Percentiles rank a stretch among this genome's conserved stretches.
Evolutionary conservation across 2,113 vertebrate species (phyloP).

Genomic region (Xenopus laevis): DNA sequence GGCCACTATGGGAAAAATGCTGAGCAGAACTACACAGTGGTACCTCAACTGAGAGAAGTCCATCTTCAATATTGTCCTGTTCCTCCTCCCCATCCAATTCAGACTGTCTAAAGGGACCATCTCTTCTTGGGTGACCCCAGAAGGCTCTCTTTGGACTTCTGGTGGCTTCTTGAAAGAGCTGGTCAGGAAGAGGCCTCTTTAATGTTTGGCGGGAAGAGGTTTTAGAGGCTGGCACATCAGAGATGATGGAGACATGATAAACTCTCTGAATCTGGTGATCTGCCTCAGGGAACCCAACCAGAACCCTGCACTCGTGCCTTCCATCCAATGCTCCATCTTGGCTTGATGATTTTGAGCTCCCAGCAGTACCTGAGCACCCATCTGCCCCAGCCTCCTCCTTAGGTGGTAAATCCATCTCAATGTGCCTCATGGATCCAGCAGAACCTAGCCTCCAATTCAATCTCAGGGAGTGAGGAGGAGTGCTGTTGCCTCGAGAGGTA

Average conservation of each 20-base stretch:
- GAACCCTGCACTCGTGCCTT: slow-evolving; percentile 60
- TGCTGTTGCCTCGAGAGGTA: slow-evolving; percentile 33
- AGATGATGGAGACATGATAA: slow-evolving; percentile 96
- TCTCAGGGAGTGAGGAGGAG: neutral
- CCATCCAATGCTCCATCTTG: slow-evolving; percentile 56
- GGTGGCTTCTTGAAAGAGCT: slow-evolving; percentile 43
- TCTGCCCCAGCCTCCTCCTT: slow-evolving; percentile 63
- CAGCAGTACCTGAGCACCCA: slow-evolving; percentile 66
- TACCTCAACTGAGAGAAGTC: slow-evolving; percentile 62
- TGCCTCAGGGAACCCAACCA: slow-evolving; percentile 79
- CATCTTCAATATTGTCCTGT: slow-evolving; percentile 62
- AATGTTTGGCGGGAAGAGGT: slow-evolving; percentile 56
- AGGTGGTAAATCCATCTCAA: slow-evolving; percentile 79
- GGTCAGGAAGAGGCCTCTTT: slow-evolving; percentile 70
- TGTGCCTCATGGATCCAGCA: slow-evolving; percentile 85
- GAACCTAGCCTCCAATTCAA: neutral
- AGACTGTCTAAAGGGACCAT: slow-evolving; percentile 49
- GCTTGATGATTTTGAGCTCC: slow-evolving; percentile 64
- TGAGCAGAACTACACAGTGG: slow-evolving; percentile 66
- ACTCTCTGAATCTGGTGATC: slow-evolving; percentile 85
- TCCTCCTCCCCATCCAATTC: slow-evolving; percentile 52
- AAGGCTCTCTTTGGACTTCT: slow-evolving; percentile 72
- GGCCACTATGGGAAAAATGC: slow-evolving; percentile 69
- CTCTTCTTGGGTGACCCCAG: slow-evolving; percentile 49
- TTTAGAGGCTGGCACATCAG: slow-evolving; percentile 70